A percentile compares a stretch with the other conserved stretches of the same genome.
Evolutionary conservation across 2,113 vertebrate genomes (phyloP).

Genomic region (Scolopax mira): DNA sequence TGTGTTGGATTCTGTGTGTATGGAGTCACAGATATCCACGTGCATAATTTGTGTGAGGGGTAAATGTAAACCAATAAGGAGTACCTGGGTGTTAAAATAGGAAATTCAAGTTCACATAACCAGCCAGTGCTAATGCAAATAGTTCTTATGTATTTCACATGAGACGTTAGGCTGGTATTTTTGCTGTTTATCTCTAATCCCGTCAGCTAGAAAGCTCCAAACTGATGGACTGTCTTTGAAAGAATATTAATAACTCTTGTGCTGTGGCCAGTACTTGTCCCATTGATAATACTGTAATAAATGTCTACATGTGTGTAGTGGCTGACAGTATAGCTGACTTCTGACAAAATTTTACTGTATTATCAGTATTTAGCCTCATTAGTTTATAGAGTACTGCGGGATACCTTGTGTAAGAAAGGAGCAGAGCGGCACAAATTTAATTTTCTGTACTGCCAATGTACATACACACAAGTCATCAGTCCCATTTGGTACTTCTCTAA

Average conservation of each 20-base stretch:
- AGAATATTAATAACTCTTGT: not conserved
- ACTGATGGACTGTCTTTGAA: not conserved
- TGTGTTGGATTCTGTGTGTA: too few relatives aligned
- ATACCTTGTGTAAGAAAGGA: constrained; percentile 21
- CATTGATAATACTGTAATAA: not conserved
- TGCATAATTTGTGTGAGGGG: accelerated
- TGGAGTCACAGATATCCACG: not conserved
- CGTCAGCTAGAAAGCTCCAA: not conserved
- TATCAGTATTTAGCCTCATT: constrained; percentile 19
- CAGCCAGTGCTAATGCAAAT: not conserved
- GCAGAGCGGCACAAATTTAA: not conserved
- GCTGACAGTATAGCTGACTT: constrained; percentile 21
- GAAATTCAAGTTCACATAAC: not conserved
- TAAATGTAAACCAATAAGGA: not conserved
- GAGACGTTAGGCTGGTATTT: not conserved
- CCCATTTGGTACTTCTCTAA: constrained; percentile 53
- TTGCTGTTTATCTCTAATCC: not conserved
- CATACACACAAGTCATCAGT: constrained; percentile 48
- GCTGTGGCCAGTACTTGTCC: not conserved
- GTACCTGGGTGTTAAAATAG: not conserved
- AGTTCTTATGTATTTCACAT: not conserved
- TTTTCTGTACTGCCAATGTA: constrained; percentile 27
- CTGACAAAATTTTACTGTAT: not conserved
- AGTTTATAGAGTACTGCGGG: not conserved
- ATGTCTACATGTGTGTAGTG: not conserved